Evolutionary conservation across 2,797 vertebrate genomes (phyloP), one percentile per base, ranked within the genome.

Genomic region (Lepus oiostolus): DNA sequence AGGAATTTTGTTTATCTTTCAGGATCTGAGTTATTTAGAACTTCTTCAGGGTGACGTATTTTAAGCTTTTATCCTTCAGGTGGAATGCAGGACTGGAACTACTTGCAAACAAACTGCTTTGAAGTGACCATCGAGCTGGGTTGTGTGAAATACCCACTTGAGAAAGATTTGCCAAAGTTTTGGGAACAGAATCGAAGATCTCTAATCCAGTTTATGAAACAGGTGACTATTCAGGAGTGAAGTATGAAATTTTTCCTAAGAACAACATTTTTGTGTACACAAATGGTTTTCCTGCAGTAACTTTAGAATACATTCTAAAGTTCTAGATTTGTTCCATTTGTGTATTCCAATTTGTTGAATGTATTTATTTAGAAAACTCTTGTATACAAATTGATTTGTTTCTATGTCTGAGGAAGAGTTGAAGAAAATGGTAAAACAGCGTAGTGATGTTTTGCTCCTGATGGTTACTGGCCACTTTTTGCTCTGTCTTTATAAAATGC

Each of bases 1-100:
- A 47, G 67, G 35, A 94, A 71, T 79, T 5, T 24, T 63, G 71
- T 63, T 90, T 74, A 42, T 26, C 28, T 88, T 88, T 85, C 63
- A 75, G 54, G 38, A 80, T 80, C 62, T 94, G 62, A 74, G 58
- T 65, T 84, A 68, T 76, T 71, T 67, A 58, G 77, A 81, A 81
- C 68, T 35, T 62, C 67, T 88, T 96, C 60, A 80, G 62, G 83
- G 32, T 88, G 52, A 90, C 22, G 50, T 65, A n/a, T 90, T 96
- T 88, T 85, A 76, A 47, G 76, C 5, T 95, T 96, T 94, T 90
- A 88, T 16, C 68, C 88, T 32, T 97, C 86, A 99, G 99, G 99
- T 96, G 99, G 99, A 60, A 99, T 99, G 99, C 99, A 99, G 97
- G 99, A 99, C 98, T 99, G 99, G 99, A 99, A 99, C 98, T 99